Evolutionary conservation across 1,140 invertebrate genomes (phyloP), one percentile per base, ranked within the genome.

Genomic region (Bradysia coprophila): DNA sequence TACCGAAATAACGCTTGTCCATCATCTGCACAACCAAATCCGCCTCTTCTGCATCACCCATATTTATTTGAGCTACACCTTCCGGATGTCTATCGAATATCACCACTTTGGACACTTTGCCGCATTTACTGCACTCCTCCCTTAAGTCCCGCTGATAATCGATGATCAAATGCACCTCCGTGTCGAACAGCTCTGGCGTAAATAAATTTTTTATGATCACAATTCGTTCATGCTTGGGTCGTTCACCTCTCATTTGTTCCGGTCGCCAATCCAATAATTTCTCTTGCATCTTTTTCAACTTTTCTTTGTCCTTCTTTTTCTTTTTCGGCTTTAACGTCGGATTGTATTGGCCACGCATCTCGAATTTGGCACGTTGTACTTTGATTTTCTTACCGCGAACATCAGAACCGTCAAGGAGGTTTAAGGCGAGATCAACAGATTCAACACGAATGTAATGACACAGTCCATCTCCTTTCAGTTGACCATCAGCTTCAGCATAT

Each of bases 361-460:
- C 75, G 57, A 99, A 99, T 52, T 87, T 81, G 1, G 96, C 96
- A 49, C 78, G 69, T 65, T 98, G 89, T 1, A 98, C 93, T 45
- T 75, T 75, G 11, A 91, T 68, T 43, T 75, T 84, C 28, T 87
- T 73, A 0, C 79, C 87, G 52, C 82, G 73, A 19, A 80, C 58
- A 47, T 83, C 72, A 53, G 72, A 83, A 1, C 88, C 94, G 71
- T 99, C 95, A 16, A 99, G 60, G 47, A 98, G 73, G 41, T 90
- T 80, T 34, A 98, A 60, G 1, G 94, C 93, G 47, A 99, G 61
- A 31, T 93, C 75, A 1, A 99, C 90, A 16, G 92, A 97, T 62
- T 98, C 94, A 41, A 85, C 73, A 74, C 93, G 97, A 18, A 98
- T 92, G 55, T 98, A 99, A 49, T 89, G 90, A 61, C 94, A 98